These are phyloP conservation scores for Oceanodroma leucorhoa DNA, from an alignment of 2,797 vertebrate species.

Conservation along the genomic window DNA sequence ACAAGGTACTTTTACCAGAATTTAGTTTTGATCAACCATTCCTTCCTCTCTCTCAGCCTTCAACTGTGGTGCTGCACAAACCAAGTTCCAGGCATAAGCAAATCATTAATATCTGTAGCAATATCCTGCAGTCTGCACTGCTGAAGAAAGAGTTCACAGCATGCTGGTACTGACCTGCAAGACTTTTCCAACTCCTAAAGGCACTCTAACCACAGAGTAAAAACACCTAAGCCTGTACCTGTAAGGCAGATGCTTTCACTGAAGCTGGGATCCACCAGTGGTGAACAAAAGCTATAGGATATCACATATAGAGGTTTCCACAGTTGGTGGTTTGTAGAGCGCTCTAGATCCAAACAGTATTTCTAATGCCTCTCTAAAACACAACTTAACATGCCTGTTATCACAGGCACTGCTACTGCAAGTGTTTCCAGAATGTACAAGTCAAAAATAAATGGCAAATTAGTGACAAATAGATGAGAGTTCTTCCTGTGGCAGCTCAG, in stretches of 20 bases:
- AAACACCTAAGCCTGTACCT: not conserved
- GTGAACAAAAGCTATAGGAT: not conserved
- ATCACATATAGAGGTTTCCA: not conserved
- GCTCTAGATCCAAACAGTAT: not conserved
- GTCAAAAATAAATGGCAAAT: not conserved
- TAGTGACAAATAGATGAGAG: not conserved
- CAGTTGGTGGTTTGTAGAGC: not conserved
- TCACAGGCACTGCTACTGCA: not conserved
- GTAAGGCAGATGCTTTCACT: too few relatives aligned
- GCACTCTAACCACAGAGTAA: not conserved
- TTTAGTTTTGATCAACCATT: not conserved
- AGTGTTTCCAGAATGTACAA: not conserved
- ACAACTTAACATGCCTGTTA: accelerated
- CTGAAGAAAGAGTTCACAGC: not conserved
- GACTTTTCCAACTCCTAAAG: not conserved
- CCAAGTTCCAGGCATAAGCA: not conserved
- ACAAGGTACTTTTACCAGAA: not conserved
- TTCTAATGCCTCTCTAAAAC: not conserved
- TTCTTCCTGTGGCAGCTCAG: not conserved
- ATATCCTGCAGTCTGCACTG: not conserved
- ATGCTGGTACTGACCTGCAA: not conserved
- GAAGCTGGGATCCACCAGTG: not conserved
- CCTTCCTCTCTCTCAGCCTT: not conserved
- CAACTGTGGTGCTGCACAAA: not conserved
- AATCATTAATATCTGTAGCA: too few relatives aligned